Percentiles rank a stretch among this genome's conserved stretches.
Conservation (phyloP, 2,113 vertebrate species). For the Pionites leucogaster region DNA sequence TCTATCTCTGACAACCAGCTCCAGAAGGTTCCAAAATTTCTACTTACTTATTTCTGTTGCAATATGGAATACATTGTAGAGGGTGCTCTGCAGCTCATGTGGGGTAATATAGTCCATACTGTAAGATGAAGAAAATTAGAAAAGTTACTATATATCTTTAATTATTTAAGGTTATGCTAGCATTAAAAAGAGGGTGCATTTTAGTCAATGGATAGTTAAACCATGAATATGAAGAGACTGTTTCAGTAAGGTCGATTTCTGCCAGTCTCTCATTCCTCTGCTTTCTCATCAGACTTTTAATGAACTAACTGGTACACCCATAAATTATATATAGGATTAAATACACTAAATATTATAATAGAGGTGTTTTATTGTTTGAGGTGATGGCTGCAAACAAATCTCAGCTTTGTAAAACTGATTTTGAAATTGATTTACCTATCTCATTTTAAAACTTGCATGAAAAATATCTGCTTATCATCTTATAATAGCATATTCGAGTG, state of each 20-base stretch:
- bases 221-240: background rate
- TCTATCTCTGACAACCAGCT: background rate
- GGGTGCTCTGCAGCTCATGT: background rate
- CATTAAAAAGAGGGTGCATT: background rate
- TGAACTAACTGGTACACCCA: background rate
- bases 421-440: constrained; percentile 18
- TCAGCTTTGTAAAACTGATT: background rate
- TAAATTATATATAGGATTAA: background rate
- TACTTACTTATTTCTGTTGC: background rate
- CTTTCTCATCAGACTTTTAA: constrained; percentile 10
- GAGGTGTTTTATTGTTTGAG: background rate
- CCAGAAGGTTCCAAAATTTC: background rate
- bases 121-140: background rate
- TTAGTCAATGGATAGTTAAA: background rate
- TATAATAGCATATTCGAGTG: background rate
- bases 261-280: background rate
- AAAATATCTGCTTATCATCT: constrained; percentile 4
- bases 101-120: background rate
- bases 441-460: background rate
- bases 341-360: background rate
- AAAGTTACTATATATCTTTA: background rate
- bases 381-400: constrained; percentile 8
- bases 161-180: background rate
- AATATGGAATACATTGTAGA: background rate
- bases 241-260: background rate